Evolutionary conservation across 2,113 vertebrate species (phyloP).

Genomic region (Macquaria australasica): DNA sequence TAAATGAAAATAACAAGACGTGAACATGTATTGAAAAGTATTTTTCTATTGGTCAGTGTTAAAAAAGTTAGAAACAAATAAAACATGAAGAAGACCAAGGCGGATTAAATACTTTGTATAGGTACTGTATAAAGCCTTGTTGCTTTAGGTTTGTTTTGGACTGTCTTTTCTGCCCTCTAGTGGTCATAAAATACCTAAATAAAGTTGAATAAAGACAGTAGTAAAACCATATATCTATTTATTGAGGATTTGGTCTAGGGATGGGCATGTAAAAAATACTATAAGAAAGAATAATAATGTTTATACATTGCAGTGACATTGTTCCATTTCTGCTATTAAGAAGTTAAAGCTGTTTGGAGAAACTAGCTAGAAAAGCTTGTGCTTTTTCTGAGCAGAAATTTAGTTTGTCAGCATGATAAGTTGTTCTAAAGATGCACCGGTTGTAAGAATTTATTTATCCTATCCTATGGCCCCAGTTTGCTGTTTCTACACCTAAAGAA

Average conservation of each 20-base stretch:
- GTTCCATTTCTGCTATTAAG: background rate
- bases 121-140: background rate
- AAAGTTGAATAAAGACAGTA: background rate
- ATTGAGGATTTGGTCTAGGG: background rate
- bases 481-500: background rate
- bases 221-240: background rate
- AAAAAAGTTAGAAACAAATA: background rate
- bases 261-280: background rate
- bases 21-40: background rate
- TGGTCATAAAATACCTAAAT: background rate
- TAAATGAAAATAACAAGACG: background rate
- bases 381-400: background rate
- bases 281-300: background rate
- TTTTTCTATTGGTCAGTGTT: background rate
- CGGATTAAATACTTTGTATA: background rate
- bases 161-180: slow-evolving; percentile 11
- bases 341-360: background rate
- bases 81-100: background rate
- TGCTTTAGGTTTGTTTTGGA: background rate
- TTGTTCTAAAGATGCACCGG: background rate
- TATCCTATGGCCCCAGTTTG: background rate
- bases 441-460: background rate
- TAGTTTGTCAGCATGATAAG: background rate
- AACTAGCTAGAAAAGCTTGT: too few species aligned
- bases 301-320: background rate